phyloP scores from a whole-genome alignment of 2,113 vertebrate genomes.

The Lycocorax pyrrhopterus region DNA sequence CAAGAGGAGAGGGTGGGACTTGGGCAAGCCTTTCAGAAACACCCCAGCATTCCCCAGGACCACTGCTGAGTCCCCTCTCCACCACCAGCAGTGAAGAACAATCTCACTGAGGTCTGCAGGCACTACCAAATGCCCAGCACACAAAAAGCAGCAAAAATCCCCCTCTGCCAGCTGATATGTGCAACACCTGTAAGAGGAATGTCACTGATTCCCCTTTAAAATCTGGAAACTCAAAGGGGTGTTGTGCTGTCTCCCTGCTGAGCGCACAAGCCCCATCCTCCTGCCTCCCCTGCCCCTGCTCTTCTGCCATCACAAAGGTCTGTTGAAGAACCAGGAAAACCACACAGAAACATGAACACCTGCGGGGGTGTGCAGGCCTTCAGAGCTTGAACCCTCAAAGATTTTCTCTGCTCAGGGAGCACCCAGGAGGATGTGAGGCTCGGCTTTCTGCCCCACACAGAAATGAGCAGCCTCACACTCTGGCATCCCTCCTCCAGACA shows the following conservation, averaged over 20 bases:
- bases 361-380: accelerated
- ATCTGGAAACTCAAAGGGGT: background rate
- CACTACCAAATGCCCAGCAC: background rate
- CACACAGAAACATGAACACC: background rate
- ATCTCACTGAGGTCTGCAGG: background rate
- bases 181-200: background rate
- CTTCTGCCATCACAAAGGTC: background rate
- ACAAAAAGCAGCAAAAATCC: background rate
- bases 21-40: background rate
- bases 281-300: background rate
- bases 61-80: background rate
- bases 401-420: background rate
- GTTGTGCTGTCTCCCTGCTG: background rate
- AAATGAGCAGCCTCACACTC: background rate
- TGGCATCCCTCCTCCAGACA: background rate
- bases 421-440: background rate
- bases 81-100: accelerated
- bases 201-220: background rate
- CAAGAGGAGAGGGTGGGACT: background rate
- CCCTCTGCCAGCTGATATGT: background rate
- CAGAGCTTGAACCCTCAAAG: background rate
- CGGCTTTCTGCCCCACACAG: accelerated
- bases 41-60: accelerated
- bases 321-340: background rate
- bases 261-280: background rate